Evolutionary conservation across 2,113 vertebrate genomes (phyloP).

Genomic region (Rhadina sibilatrix): DNA sequence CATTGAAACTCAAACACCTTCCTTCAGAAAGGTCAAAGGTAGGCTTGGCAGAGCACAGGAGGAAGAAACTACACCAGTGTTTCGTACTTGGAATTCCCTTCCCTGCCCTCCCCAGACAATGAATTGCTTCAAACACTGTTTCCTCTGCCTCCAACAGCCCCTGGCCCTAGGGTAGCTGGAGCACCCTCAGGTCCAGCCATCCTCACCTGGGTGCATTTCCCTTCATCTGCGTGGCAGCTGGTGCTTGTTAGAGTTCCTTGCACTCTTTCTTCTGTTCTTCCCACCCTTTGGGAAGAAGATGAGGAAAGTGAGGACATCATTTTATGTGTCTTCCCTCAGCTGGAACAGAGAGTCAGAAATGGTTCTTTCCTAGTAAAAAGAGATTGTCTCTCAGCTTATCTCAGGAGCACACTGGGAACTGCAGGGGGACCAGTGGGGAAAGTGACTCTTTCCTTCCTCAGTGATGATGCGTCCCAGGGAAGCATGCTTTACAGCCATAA

Average conservation of each 20-base stretch:
- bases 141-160: background rate
- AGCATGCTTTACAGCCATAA: background rate
- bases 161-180: background rate
- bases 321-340: background rate
- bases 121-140: background rate
- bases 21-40: background rate
- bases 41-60: background rate
- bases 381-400: background rate
- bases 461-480: background rate
- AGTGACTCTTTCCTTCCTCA: background rate
- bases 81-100: background rate
- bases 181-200: background rate
- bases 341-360: background rate
- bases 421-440: background rate
- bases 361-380: background rate
- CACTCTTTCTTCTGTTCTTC: background rate
- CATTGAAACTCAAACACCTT: background rate
- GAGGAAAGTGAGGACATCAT: background rate
- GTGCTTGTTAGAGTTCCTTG: background rate
- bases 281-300: background rate
- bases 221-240: background rate
- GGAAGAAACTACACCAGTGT: background rate
- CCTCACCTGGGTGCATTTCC: background rate
- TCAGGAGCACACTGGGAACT: background rate
- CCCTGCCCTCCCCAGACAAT: background rate